These are phyloP conservation scores for Leptestheria dahalacensis DNA, from an alignment of 1,140 invertebrate genomes.

Conservation along the genomic window DNA sequence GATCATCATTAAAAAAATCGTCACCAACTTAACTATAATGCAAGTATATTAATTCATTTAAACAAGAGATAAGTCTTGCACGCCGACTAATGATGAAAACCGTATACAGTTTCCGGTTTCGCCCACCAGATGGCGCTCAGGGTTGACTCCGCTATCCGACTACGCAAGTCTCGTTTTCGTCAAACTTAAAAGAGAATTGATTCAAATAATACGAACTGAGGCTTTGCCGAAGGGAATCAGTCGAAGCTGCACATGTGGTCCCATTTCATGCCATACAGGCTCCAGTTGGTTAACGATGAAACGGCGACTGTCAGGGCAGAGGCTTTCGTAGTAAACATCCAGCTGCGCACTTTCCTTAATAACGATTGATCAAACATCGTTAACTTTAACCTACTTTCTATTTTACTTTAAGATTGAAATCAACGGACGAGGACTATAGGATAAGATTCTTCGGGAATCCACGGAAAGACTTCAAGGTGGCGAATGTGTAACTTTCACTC, in stretches of 20 bases:
- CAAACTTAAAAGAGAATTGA: no score
- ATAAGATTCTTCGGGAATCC: no score
- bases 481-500: no score
- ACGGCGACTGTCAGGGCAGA: slow-evolving; percentile 78
- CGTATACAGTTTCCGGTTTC: no score
- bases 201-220: slow-evolving; percentile 26
- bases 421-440: no score
- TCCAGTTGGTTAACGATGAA: slow-evolving; percentile 64
- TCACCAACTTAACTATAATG: not conserved
- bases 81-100: not conserved
- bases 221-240: slow-evolving; percentile 85
- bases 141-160: no score
- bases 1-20: not conserved
- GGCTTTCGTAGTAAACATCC: slow-evolving; percentile 72
- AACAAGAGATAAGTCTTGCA: not conserved
- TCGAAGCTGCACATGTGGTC: slow-evolving; percentile 42
- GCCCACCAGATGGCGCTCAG: no score
- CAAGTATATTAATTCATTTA: not conserved
- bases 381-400: no score
- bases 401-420: no score
- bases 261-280: slow-evolving; percentile 46
- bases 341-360: slow-evolving; percentile 25
- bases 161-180: no score
- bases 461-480: no score
- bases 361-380: no score